A percentile compares a stretch with the other conserved stretches of the same genome.
Conservation (phyloP, 2,888 invertebrate genomes). For the Cephus nigrinus region DNA sequence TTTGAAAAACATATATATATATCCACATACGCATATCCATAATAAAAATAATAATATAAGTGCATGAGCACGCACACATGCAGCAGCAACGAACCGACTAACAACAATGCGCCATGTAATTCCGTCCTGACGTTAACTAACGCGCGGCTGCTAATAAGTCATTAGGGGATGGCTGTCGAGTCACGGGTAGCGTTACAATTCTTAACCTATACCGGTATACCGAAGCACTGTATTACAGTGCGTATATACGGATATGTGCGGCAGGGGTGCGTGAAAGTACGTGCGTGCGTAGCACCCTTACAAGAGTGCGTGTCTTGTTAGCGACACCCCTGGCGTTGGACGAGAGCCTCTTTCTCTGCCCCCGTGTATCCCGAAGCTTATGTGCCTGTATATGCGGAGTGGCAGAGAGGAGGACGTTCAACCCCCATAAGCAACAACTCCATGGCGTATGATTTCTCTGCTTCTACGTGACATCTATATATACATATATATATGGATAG, state of each 20-base stretch:
- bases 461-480: not conserved
- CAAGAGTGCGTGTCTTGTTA: constrained; percentile 62
- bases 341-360: constrained; percentile 51
- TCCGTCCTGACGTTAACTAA: constrained; percentile 49
- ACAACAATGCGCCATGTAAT: not conserved
- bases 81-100: not conserved
- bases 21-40: not conserved
- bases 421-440: not conserved
- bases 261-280: constrained; percentile 20
- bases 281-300: constrained; percentile 48
- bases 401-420: not conserved
- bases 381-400: not conserved
- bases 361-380: constrained; percentile 5
- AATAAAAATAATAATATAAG: not conserved
- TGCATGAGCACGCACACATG: not conserved
- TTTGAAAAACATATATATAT: not conserved
- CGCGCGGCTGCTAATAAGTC: constrained; percentile 61
- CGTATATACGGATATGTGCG: not conserved
- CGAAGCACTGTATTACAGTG: not conserved
- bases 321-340: constrained; percentile 64
- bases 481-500: not conserved
- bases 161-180: constrained; percentile 57
- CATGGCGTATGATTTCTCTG: not conserved
- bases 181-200: constrained; percentile 39
- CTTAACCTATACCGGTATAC: constrained; percentile 34